A percentile compares a stretch with the other conserved stretches of the same genome.
These are phyloP conservation scores for Sakesphorus luctuosus DNA, from an alignment of 2,113 vertebrate genomes.

Conservation along the genomic window DNA sequence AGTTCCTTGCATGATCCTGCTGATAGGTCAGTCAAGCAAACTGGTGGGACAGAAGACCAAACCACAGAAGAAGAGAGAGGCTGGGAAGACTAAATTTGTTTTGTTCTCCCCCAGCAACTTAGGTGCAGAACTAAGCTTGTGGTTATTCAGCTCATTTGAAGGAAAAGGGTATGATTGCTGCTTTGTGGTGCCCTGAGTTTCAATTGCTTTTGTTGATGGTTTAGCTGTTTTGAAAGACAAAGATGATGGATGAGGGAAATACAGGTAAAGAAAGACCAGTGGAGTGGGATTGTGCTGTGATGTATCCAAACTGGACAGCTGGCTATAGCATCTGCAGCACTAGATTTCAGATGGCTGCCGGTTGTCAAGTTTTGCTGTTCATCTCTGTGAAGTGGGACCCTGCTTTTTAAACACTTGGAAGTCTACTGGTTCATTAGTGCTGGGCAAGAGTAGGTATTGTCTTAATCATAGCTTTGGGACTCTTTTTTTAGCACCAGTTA, in stretches of 20 bases:
- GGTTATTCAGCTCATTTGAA: neutral
- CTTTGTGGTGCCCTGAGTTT: neutral
- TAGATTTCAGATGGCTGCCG: neutral
- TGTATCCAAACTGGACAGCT: neutral
- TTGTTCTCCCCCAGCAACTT: neutral
- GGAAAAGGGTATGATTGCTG: neutral
- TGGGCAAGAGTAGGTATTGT: neutral
- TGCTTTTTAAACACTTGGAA: neutral
- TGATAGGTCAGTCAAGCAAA: neutral
- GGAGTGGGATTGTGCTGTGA: neutral
- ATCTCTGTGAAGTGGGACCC: neutral
- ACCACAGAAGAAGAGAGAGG: neutral
- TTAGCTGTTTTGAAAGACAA: neutral
- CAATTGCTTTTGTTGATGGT: neutral
- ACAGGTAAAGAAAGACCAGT: neutral
- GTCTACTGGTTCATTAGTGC: neutral
- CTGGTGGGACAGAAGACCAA: neutral
- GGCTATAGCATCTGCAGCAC: neutral
- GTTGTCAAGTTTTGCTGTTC: neutral
- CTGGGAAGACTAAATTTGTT: neutral
- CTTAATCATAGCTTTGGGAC: neutral
- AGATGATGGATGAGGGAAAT: neutral
- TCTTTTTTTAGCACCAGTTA: neutral
- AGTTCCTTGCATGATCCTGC: accelerated
- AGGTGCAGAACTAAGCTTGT: neutral